These are phyloP conservation scores for Gymnocephalus cernua DNA, from an alignment of 2,113 vertebrate genomes.

Conservation along the genomic window DNA sequence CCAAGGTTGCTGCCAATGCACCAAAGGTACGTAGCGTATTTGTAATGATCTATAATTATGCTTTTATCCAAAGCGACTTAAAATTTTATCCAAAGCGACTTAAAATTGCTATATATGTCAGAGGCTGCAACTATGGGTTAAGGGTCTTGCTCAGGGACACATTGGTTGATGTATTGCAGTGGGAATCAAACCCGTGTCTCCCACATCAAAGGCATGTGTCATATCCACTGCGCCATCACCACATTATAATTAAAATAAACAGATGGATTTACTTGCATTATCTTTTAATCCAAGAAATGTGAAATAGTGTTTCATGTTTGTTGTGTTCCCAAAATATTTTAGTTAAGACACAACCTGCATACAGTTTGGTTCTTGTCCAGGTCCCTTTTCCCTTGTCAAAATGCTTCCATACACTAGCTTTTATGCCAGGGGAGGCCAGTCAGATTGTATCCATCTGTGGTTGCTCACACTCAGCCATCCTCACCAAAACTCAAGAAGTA, in stretches of 20 bases:
- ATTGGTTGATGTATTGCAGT: too few species aligned
- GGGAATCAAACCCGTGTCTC: too few species aligned
- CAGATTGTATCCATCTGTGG: not conserved
- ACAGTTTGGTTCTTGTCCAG: not conserved
- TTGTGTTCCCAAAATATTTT: not conserved
- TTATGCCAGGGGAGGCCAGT: not conserved
- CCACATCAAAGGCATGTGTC: too few species aligned
- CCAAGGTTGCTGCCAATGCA: constrained; percentile 98
- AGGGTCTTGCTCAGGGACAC: too few species aligned
- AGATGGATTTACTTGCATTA: not conserved
- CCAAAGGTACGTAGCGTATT: constrained; percentile 91
- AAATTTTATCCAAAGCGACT: too few species aligned
- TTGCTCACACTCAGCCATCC: not conserved
- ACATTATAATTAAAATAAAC: not conserved
- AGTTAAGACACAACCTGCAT: not conserved
- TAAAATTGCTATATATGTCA: too few species aligned
- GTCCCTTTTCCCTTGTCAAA: not conserved
- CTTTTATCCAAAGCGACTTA: too few species aligned
- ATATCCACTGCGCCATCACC: too few species aligned
- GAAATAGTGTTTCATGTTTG: too few species aligned
- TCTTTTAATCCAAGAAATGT: not conserved
- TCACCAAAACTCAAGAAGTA: not conserved
- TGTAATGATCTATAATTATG: not conserved
- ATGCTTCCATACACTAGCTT: not conserved
- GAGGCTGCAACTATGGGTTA: too few species aligned